Conservation (phyloP, 1,140 invertebrate genomes). For the Drosophila equinoxialis region DNA sequence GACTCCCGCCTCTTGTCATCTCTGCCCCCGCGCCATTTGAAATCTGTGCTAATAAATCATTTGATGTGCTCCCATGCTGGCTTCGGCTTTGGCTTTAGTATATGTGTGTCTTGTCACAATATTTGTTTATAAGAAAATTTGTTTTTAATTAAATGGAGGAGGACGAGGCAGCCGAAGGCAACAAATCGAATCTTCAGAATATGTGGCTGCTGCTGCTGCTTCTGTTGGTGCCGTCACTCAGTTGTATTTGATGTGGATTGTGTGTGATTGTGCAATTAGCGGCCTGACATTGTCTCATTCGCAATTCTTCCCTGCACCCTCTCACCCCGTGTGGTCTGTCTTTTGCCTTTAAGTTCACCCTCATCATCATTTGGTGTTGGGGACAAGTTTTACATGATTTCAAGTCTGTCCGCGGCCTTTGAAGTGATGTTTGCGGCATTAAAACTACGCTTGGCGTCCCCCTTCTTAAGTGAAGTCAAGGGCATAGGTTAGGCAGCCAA, state of each 20-base stretch:
- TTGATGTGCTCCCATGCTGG: slow-evolving; percentile 56
- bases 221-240: slow-evolving; percentile 52
- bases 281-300: slow-evolving; percentile 21
- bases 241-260: slow-evolving; percentile 27
- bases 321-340: neutral
- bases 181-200: slow-evolving; percentile 46
- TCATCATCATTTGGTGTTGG: slow-evolving; percentile 25
- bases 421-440: slow-evolving; percentile 35
- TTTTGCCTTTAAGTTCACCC: slow-evolving; percentile 18
- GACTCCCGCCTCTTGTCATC: slow-evolving; percentile 17
- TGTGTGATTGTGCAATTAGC: slow-evolving; percentile 68
- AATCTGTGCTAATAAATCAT: slow-evolving; percentile 77
- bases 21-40: slow-evolving; percentile 20
- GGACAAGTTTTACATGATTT: slow-evolving; percentile 67
- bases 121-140: slow-evolving; percentile 74
- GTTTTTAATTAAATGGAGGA: slow-evolving; percentile 73
- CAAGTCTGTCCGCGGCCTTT: slow-evolving; percentile 52
- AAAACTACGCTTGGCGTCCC: neutral
- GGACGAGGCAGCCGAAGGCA: slow-evolving; percentile 7
- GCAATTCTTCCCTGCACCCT: neutral
- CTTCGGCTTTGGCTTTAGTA: slow-evolving; percentile 12
- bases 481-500: slow-evolving; percentile 4
- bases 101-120: slow-evolving; percentile 51
- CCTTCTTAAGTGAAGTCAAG: neutral
- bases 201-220: slow-evolving; percentile 24